Conservation (phyloP, 2,888 invertebrate genomes). For the Lasioglossum oenotherae region DNA sequence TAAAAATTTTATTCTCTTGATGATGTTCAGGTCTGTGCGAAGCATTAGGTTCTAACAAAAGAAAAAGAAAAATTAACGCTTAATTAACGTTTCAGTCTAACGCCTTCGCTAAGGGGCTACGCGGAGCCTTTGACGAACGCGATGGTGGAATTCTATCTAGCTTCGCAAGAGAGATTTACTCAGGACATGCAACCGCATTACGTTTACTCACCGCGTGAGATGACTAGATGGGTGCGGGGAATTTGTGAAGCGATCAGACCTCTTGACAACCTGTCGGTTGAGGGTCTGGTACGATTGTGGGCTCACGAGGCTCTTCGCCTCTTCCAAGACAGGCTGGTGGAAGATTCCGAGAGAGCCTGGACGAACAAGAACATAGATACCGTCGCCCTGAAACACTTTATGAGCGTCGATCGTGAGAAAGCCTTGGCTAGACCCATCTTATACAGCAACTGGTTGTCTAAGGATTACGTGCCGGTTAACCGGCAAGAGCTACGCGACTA, state of each 20-base stretch:
- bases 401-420: conserved; percentile 92
- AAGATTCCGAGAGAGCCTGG: conserved; percentile 97
- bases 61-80: neutral
- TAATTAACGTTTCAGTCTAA: conserved; percentile 86
- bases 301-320: conserved; percentile 99
- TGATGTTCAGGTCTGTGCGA: too few species aligned
- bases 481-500: conserved; percentile 98
- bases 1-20: too few species aligned
- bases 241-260: conserved; percentile 99
- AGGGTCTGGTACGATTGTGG: conserved; percentile 99
- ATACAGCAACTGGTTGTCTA: conserved; percentile 99
- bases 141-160: conserved; percentile 99
- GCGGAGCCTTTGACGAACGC: conserved; percentile 99
- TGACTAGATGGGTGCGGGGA: conserved; percentile 99
- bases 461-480: conserved; percentile 98
- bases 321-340: conserved; percentile 98
- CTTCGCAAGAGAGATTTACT: conserved; percentile 98
- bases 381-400: conserved; percentile 97
- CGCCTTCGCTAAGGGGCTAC: conserved; percentile 95
- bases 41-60: too few species aligned
- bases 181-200: conserved; percentile 99
- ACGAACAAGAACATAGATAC: conserved; percentile 98
- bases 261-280: conserved; percentile 94
- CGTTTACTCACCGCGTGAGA: conserved; percentile 99
- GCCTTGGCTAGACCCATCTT: conserved; percentile 97